Evolutionary conservation across 2,113 vertebrate genomes (phyloP).

Genomic region (Dolichotis patagonum): DNA sequence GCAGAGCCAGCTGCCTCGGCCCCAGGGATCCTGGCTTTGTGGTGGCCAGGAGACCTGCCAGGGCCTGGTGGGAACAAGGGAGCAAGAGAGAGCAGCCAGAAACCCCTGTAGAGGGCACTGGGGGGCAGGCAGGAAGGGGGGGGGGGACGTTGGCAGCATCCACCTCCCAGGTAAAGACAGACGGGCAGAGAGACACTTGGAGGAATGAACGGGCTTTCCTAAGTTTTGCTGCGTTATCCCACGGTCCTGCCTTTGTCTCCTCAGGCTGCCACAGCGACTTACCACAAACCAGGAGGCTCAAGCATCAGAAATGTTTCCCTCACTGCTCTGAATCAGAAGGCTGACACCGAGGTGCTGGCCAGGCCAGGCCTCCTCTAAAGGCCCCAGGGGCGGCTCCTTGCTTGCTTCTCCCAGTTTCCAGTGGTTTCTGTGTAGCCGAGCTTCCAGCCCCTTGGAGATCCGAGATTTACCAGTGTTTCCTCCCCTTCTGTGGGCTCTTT

Average conservation of each 20-base stretch:
- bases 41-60: not conserved
- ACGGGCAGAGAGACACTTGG: not conserved
- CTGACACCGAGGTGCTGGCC: not conserved
- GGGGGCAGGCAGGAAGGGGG: not conserved
- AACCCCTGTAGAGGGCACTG: not conserved
- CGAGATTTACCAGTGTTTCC: not conserved
- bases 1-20: not conserved
- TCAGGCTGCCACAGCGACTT: not conserved
- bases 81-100: not conserved
- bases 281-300: not conserved
- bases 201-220: not conserved
- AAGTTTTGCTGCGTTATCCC: not conserved
- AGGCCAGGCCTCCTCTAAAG: not conserved
- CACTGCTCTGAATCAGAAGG: not conserved
- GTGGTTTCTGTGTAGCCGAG: not conserved
- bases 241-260: not conserved
- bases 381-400: fast-evolving
- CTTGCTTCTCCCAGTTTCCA: not conserved
- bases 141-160: not conserved
- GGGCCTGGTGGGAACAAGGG: not conserved
- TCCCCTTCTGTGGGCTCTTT: not conserved
- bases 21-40: not conserved
- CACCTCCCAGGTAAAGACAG: not conserved
- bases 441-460: not conserved
- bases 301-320: not conserved